These are phyloP conservation scores for Xiphorhynchus elegans DNA, from an alignment of 2,113 vertebrate genomes.

Conservation along the genomic window DNA sequence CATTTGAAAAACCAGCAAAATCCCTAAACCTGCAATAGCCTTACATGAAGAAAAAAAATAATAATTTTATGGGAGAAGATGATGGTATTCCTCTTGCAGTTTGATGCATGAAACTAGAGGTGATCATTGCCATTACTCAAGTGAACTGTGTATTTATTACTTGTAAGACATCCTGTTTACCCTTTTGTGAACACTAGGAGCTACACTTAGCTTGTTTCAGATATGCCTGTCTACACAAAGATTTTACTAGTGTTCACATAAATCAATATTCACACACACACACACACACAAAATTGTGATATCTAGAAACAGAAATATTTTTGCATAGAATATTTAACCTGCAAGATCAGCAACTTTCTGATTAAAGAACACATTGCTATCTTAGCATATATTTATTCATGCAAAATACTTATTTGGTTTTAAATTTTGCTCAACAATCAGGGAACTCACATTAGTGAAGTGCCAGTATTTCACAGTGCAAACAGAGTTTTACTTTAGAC, in stretches of 20 bases:
- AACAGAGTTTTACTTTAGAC: constrained; percentile 7
- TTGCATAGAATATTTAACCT: not conserved
- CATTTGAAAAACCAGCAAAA: not conserved
- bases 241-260: not conserved
- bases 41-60: not conserved
- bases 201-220: not conserved
- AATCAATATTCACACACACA: not conserved
- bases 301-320: not conserved
- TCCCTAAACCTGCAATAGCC: not conserved
- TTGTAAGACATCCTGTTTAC: not conserved
- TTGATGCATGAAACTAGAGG: not conserved
- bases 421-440: not conserved
- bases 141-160: not conserved
- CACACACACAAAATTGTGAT: not conserved
- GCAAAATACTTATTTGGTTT: not conserved
- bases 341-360: not conserved
- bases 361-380: not conserved
- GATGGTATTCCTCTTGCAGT: not conserved
- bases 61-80: not conserved
- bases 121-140: not conserved
- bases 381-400: not conserved
- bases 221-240: not conserved
- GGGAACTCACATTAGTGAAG: not conserved
- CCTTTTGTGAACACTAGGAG: not conserved
- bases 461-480: not conserved